Percentiles rank a stretch among this genome's conserved stretches.
Conservation (phyloP, 2,888 invertebrate species). For the Aspidiotus destructor region DNA sequence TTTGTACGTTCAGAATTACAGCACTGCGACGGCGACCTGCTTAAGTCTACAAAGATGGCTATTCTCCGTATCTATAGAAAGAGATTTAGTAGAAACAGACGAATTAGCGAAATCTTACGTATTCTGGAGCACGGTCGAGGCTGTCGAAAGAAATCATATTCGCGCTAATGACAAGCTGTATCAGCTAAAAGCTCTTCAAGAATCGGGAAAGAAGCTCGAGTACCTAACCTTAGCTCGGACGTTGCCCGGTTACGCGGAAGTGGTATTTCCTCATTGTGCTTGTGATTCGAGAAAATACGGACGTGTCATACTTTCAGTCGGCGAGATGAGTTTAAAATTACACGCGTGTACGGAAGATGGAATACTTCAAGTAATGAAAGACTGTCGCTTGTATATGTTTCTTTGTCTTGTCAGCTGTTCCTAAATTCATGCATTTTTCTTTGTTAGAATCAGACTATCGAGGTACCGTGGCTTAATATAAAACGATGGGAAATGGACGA, state of each 20-base stretch:
- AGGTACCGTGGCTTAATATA: constrained; percentile 73
- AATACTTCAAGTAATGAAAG: constrained; percentile 50
- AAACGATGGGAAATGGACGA: constrained; percentile 82
- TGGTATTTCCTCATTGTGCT: constrained; percentile 87
- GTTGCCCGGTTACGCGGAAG: constrained; percentile 84
- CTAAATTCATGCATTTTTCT: constrained; percentile 15
- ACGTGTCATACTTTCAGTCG: constrained; percentile 68
- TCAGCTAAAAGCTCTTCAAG: constrained; percentile 91
- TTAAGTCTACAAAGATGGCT: constrained; percentile 80
- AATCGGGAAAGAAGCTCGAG: constrained; percentile 73
- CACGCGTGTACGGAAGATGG: constrained; percentile 78
- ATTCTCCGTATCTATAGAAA: constrained; percentile 61
- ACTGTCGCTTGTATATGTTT: not conserved
- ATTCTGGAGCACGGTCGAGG: constrained; percentile 90
- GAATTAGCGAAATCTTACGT: constrained; percentile 70
- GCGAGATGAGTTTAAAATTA: constrained; percentile 56
- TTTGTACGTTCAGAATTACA: constrained; percentile 97
- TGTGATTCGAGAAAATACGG: constrained; percentile 85
- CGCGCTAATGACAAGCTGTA: constrained; percentile 83
- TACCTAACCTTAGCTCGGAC: constrained; percentile 75
- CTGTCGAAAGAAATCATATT: constrained; percentile 87
- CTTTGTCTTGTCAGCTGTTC: too few species aligned
- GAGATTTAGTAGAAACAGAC: constrained; percentile 56
- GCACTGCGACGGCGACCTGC: constrained; percentile 92
- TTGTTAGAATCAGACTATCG: constrained; percentile 59